Percentiles rank a stretch among this genome's conserved stretches.
Conservation (phyloP, 2,888 invertebrate species). For the Hofmannophila pseudospretella region DNA sequence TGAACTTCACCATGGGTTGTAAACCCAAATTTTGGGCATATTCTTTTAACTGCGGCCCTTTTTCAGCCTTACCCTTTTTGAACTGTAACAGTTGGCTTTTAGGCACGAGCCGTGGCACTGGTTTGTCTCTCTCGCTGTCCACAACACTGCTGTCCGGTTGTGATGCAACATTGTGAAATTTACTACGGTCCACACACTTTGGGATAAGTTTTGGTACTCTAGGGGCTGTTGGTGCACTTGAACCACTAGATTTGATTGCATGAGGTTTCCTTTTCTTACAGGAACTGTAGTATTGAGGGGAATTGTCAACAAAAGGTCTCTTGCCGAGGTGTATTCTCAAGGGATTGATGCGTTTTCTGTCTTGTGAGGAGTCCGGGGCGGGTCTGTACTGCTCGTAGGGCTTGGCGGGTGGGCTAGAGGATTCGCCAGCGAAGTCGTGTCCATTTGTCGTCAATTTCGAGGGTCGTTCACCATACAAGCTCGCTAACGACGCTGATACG, state of each 20-base stretch:
- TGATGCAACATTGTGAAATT: slow-evolving; percentile 56
- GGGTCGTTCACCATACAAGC: slow-evolving; percentile 54
- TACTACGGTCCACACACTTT: slow-evolving; percentile 47
- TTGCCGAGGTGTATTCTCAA: slow-evolving; percentile 68
- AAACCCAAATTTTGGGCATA: slow-evolving; percentile 85
- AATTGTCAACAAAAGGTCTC: slow-evolving; percentile 69
- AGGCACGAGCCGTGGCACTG: slow-evolving; percentile 67
- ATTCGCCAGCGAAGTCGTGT: slow-evolving; percentile 49
- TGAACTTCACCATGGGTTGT: slow-evolving; percentile 84
- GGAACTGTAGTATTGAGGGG: slow-evolving; percentile 49
- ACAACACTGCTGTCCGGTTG: slow-evolving; percentile 34
- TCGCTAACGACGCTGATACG: slow-evolving; percentile 48
- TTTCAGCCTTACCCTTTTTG: slow-evolving; percentile 66
- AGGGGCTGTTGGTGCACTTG: slow-evolving; percentile 38
- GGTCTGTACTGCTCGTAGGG: slow-evolving; percentile 35
- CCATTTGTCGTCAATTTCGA: slow-evolving; percentile 62
- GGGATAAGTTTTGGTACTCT: slow-evolving; percentile 63
- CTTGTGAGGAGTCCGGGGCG: slow-evolving; percentile 37
- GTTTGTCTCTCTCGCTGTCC: slow-evolving; percentile 62
- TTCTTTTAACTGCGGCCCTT: slow-evolving; percentile 69
- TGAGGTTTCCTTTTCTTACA: slow-evolving; percentile 55
- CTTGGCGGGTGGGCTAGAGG: slow-evolving; percentile 38
- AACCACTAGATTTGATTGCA: slow-evolving; percentile 49
- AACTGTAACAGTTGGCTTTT: slow-evolving; percentile 66
- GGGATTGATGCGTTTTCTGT: slow-evolving; percentile 65